Evolutionary conservation across 2,797 vertebrate genomes (phyloP).

Genomic region (Tiaroga cobitis): DNA sequence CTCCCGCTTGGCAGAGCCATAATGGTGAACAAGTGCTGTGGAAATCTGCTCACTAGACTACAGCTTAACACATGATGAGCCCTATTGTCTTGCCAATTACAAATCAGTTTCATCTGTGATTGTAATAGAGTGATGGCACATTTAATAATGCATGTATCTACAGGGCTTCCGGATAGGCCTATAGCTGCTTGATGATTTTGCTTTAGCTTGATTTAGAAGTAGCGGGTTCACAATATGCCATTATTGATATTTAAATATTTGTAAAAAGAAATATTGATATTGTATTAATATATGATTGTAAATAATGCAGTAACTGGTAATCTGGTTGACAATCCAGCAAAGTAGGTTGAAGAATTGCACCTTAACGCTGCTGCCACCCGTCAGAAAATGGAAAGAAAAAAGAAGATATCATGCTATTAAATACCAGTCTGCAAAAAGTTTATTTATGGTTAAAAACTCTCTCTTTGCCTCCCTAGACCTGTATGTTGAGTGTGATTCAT

Average conservation of each 20-base stretch:
- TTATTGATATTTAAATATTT: not conserved
- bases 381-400: not conserved
- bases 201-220: not conserved
- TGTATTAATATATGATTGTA: not conserved
- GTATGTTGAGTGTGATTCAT: not conserved
- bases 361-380: not conserved
- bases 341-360: not conserved
- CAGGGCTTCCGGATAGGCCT: not conserved
- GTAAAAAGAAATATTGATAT: not conserved
- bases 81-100: constrained; percentile 21
- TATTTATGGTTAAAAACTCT: not conserved
- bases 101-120: constrained; percentile 26
- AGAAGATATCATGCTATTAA: not conserved
- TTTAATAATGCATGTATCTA: constrained; percentile 9
- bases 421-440: not conserved
- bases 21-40: constrained; percentile 26
- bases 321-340: not conserved
- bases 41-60: constrained; percentile 1
- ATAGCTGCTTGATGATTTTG: not conserved
- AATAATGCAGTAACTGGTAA: not conserved
- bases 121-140: not conserved
- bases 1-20: constrained; percentile 4
- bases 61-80: constrained; percentile 14
- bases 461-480: not conserved
- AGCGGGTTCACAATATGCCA: not conserved